Base-by-base conservation (phyloP, 2,113 vertebrate genomes). In the Coreoperca whiteheadi region DNA sequence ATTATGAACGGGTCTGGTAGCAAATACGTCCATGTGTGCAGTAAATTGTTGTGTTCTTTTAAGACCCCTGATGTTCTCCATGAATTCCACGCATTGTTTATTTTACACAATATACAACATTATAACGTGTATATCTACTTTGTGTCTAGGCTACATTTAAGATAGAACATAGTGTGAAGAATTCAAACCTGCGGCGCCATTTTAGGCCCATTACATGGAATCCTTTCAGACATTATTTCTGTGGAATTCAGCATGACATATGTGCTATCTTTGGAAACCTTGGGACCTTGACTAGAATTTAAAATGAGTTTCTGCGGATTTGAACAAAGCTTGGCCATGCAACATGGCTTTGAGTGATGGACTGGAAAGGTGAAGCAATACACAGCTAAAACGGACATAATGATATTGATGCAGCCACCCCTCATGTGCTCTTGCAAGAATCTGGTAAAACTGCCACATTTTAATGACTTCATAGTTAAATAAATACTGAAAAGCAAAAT, bases 231-330 rank as follows among this genome's bases (percentile, higher is more conserved):
- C 61, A 28, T 8, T n/a, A 67, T 64, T 7, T 2, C 18, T 51
- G 37, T 70, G 8, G 32, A 74, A 81, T 34, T 46, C 34, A 72
- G 54, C 59, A 46, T 72, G 60, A 60, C 2, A 11, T 81, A 9
- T 71, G 18, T 25, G 5, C 54, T 69, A 32, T 81, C 12, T 59
- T 39, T 71, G 63, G 37, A 53, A 69, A 79, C 51, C 18, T 60
- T 78, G 25, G 18, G 64, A 50, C 28, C 6, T 4, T 59, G 73
- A 74, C 34, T 68, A 54, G 51, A 77, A 60, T 67, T 61, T 14
- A 32, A 57, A 53, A 54, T 43, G 18, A 34, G 34, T 83, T 65
- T 37, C 67, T 30, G 74, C 2, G 1, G 37, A 76, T 25, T 56
- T 70, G 20, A 76, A 46, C 65, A 53, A 46, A 37, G 48, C 65